Base-by-base conservation (phyloP, 2,113 vertebrate species). In the Hepsetus odoe region DNA sequence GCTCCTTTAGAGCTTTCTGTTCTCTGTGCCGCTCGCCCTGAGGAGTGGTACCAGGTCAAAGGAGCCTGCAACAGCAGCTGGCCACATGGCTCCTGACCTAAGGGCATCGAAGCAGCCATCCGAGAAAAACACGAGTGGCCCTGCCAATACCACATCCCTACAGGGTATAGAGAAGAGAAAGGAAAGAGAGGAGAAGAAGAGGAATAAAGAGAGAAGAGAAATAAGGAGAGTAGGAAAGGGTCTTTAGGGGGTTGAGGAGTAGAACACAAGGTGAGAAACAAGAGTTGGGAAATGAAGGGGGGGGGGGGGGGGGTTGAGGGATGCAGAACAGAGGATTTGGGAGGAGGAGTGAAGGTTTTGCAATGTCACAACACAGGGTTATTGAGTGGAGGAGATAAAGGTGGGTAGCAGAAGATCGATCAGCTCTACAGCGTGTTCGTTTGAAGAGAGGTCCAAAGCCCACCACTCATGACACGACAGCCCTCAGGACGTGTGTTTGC, bases 101-200 rank as follows among this genome's bases (percentile, higher is more conserved):
- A 33, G 74, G 49, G 55, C 46, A 69, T 53, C 24, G 22, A 72
- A 76, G 28, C 67, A 81, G 72, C 58, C 74, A 96, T 93, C 92
- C 93, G 92, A 94, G 94, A 94, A 93, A 90, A 78, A 90, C 91
- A 91, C 88, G 90, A 92, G 90, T 89, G 92, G 92, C 92, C 93
- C 93, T 93, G 94, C 94, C 94, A 93, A 94, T 94, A 93, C 90
- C 91, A 92, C 93, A 93, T 92, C 92, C 93, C 93, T 94, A 92
- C 92, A 94, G 92, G 93, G 92, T 94, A 95, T 20, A n/a, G 55
- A 33, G 71, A 4, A 12, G 49, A 30, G n/a, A 51, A 30, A 53
- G 40, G 46, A 28, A 94, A 92, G 93, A 93, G 94, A 93, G 90
- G 92, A 91, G 22, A 9, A 20, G 53, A 22, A 56, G 1, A 11